Base-by-base conservation (phyloP, 2,797 vertebrate genomes). In the Chloroceryle amazona region DNA sequence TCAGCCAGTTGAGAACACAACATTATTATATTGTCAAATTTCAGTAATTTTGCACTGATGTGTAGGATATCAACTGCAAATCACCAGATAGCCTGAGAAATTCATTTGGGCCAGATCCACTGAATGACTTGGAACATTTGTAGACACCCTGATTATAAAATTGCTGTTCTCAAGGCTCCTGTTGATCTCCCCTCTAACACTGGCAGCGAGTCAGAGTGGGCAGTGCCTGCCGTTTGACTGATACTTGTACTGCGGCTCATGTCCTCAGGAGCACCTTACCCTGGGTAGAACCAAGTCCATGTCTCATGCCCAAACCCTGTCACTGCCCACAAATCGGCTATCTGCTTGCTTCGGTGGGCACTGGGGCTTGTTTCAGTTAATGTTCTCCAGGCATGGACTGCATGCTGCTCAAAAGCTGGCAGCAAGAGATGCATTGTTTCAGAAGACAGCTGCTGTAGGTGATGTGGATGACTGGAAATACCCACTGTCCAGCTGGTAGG, bases 11-110 rank as follows among this genome's bases (percentile, higher is more conserved):
- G 58, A 90, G 72, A 88, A 25, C 37, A 84, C 73, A 81, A 63
- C 18, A 57, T 89, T 92, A 92, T 93, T 93, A 74, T 81, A 51
- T n/a, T 79, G 87, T 81, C 46, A 86, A 21, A 83, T 81, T 80
- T 74, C 68, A 83, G 75, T 81, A 68, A 83, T 94, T 94, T 91
- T 86, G 28, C 65, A 41, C 51, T 68, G 51, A 78, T 86, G 57
- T 0, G 0, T 78, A 72, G 80, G 52, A 88, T 83, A 91, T 76
- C 51, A 86, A 23, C 67, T 28, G 37, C 7, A 26, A 95, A 66
- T 93, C 57, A 86, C 21, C 61, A 75, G 67, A 68, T 81, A 82
- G 28, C 33, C 71, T 87, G 57, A 92, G 63, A 61, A 95, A 93
- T 83, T 86, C 29, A 28, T 61, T 80, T 83, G 73, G 28, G 42